Evolutionary conservation across 2,113 vertebrate genomes (phyloP).

Genomic region (Rallus limicola): DNA sequence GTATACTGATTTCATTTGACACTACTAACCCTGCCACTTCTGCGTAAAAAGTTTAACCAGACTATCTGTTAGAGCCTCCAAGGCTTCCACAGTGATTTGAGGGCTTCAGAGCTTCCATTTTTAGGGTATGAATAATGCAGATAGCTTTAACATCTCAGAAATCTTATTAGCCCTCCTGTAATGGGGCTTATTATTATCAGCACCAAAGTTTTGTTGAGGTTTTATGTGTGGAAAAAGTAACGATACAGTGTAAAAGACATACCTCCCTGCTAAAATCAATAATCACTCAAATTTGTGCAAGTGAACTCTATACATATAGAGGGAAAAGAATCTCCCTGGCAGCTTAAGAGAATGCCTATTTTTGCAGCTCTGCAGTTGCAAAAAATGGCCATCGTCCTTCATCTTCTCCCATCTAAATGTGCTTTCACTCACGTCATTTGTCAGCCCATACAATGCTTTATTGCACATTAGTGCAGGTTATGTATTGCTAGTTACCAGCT

Average conservation of each 20-base stretch:
- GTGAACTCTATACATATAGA: not conserved
- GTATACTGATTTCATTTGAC: constrained; percentile 2
- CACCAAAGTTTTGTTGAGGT: not conserved
- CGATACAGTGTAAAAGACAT: not conserved
- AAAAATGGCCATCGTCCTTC: not conserved
- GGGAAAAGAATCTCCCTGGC: not conserved
- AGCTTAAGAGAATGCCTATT: not conserved
- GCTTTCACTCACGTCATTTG: not conserved
- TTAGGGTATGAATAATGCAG: not conserved
- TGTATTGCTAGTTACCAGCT: not conserved
- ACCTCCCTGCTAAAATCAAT: not conserved
- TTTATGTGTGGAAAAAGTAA: not conserved
- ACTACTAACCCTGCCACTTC: not conserved
- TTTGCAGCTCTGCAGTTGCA: not conserved
- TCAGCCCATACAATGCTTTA: not conserved
- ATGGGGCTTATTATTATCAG: not conserved
- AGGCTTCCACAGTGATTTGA: not conserved
- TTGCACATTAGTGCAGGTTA: not conserved
- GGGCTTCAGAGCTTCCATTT: not conserved
- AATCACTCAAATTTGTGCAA: not conserved
- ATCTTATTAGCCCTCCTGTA: not conserved
- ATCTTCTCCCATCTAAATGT: not conserved
- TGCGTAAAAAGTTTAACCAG: not conserved
- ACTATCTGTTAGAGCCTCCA: not conserved
- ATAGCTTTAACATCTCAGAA: not conserved